These are phyloP conservation scores for Dioctria rufipes DNA, from an alignment of 2,888 invertebrate genomes.

Conservation along the genomic window DNA sequence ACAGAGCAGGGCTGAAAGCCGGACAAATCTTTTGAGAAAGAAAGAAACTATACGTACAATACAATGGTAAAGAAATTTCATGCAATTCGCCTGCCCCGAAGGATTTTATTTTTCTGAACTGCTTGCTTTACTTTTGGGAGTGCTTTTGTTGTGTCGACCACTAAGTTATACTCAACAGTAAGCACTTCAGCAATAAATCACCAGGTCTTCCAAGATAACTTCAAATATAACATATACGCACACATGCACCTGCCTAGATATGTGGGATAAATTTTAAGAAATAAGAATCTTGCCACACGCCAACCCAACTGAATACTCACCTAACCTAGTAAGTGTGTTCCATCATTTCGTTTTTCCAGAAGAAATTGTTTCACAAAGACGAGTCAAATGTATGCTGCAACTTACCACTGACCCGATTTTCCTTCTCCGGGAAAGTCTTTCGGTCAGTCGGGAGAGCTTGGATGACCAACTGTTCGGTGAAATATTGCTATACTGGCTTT, in stretches of 20 bases:
- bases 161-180: conserved; percentile 22
- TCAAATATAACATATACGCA: conserved; percentile 11
- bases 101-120: background rate
- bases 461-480: conserved; percentile 28
- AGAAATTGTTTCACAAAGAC: conserved; percentile 21
- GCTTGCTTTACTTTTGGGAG: conserved; percentile 17
- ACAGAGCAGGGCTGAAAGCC: background rate
- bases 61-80: background rate
- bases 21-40: conserved; percentile 4
- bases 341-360: conserved; percentile 3
- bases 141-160: conserved; percentile 26
- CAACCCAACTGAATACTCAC: background rate
- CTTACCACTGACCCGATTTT: conserved; percentile 25
- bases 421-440: background rate
- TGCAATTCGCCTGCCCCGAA: conserved; percentile 19
- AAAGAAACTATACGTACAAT: conserved; percentile 7
- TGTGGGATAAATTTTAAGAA: conserved; percentile 31
- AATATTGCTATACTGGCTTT: conserved; percentile 12
- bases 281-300: conserved; percentile 2
- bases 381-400: conserved; percentile 28
- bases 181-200: conserved; percentile 49
- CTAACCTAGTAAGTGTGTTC: conserved; percentile 1
- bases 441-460: background rate
- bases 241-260: conserved; percentile 27
- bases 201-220: conserved; percentile 26